phyloP scores from a whole-genome alignment of 1,140 invertebrate genomes.

The Heliconius hewitsoni region DNA sequence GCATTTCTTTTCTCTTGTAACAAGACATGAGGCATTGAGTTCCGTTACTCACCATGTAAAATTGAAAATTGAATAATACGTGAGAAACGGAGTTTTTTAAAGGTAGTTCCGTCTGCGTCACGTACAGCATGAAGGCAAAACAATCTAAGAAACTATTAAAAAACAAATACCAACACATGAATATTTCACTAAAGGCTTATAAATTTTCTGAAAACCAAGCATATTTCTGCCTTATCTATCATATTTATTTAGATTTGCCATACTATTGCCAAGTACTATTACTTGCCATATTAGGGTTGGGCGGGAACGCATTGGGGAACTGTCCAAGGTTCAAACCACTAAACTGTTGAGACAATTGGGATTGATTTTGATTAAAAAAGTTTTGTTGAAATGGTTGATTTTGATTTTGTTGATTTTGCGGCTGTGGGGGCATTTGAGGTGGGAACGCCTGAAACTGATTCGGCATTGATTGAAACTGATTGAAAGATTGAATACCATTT shows the following conservation, averaged over 20 bases:
- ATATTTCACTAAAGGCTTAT: not conserved
- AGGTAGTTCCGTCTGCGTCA: no score
- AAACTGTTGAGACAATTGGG: constrained; percentile 62
- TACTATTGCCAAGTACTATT: constrained; percentile 71
- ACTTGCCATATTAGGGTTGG: constrained; percentile 67
- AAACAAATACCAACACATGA: not conserved
- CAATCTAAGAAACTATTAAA: not conserved
- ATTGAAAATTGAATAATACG: no score
- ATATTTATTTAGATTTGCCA: not conserved
- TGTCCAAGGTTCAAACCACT: constrained; percentile 67
- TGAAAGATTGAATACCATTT: constrained; percentile 66
- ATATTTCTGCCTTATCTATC: constrained; percentile 26
- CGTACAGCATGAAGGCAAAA: not conserved
- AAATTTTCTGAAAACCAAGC: not conserved
- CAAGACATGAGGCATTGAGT: no score
- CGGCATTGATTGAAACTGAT: constrained; percentile 57
- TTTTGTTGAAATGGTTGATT: constrained; percentile 40
- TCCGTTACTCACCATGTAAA: no score
- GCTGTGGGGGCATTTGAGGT: constrained; percentile 43
- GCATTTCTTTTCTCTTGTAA: no score
- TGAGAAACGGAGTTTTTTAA: no score
- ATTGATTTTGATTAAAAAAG: constrained; percentile 51
- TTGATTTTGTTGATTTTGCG: constrained; percentile 30
- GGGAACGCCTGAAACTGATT: constrained; percentile 63
- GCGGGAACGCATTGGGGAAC: constrained; percentile 64